These are phyloP conservation scores for Macheiramphus alcinus DNA, from an alignment of 2,113 vertebrate genomes.

Conservation along the genomic window DNA sequence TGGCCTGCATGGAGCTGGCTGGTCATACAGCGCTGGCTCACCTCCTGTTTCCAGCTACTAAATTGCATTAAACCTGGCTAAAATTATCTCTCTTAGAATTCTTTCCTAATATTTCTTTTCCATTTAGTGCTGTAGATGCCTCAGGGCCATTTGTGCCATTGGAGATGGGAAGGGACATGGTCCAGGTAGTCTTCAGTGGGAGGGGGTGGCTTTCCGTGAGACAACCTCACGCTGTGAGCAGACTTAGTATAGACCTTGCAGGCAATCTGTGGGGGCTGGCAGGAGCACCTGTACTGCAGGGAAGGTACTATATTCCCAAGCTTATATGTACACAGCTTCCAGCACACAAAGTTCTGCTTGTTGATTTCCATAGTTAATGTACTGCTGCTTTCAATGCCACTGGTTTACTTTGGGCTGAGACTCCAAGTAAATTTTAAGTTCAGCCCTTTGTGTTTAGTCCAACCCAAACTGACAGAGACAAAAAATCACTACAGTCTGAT, in stretches of 20 bases:
- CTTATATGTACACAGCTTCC: not conserved
- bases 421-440: slow-evolving; percentile 21
- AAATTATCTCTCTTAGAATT: not conserved
- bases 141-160: not conserved
- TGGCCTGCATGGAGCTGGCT: not conserved
- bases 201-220: not conserved
- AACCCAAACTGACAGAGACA: slow-evolving; percentile 53
- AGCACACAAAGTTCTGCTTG: slow-evolving; percentile 57
- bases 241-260: not conserved
- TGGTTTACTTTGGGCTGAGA: slow-evolving; percentile 58
- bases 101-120: not conserved
- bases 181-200: not conserved
- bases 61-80: not conserved
- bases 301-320: not conserved
- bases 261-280: slow-evolving; percentile 22
- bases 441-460: slow-evolving; percentile 45
- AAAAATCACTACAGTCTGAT: slow-evolving; percentile 39
- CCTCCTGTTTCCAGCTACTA: not conserved
- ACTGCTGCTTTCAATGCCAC: slow-evolving; percentile 13
- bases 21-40: not conserved
- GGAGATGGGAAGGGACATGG: not conserved
- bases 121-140: not conserved
- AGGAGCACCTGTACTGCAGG: slow-evolving; percentile 33
- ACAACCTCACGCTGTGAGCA: not conserved
- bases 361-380: slow-evolving; percentile 25